These are phyloP conservation scores for Hemiscyllium ocellatum DNA, from an alignment of 2,113 vertebrate species.

Conservation along the genomic window DNA sequence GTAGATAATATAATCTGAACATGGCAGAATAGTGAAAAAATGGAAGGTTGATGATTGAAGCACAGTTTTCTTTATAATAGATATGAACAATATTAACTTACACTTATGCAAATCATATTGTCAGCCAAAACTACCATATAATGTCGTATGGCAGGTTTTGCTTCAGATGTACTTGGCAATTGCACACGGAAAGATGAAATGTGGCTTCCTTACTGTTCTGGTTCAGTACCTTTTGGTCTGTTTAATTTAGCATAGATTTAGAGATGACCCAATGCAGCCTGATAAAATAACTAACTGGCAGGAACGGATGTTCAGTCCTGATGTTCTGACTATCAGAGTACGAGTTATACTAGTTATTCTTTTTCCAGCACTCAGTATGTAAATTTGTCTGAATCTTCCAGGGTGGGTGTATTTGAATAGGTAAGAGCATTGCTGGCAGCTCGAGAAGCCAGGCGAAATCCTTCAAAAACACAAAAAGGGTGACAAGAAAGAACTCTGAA, in stretches of 20 bases:
- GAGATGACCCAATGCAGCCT: too few relatives aligned
- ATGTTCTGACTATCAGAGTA: not conserved
- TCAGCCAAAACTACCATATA: not conserved
- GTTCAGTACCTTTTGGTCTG: not conserved
- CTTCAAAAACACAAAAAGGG: not conserved
- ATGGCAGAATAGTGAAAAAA: not conserved
- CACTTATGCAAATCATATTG: not conserved
- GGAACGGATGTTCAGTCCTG: too few relatives aligned
- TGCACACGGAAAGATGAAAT: not conserved
- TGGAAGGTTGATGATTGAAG: not conserved
- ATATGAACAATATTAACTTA: not conserved
- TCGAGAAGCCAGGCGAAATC: not conserved
- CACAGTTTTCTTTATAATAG: not conserved
- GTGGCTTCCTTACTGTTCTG: not conserved
- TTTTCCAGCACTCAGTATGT: not conserved
- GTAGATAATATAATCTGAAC: not conserved
- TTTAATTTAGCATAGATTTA: too few relatives aligned
- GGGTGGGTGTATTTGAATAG: not conserved
- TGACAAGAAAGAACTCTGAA: not conserved
- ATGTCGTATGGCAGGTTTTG: not conserved
- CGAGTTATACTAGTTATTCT: not conserved
- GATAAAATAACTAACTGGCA: not conserved
- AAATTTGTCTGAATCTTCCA: not conserved
- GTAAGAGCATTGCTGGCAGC: not conserved
- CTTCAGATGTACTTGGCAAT: not conserved